Evolutionary conservation across 2,797 vertebrate species (phyloP).

Genomic region (Denticeps clupeoides): DNA sequence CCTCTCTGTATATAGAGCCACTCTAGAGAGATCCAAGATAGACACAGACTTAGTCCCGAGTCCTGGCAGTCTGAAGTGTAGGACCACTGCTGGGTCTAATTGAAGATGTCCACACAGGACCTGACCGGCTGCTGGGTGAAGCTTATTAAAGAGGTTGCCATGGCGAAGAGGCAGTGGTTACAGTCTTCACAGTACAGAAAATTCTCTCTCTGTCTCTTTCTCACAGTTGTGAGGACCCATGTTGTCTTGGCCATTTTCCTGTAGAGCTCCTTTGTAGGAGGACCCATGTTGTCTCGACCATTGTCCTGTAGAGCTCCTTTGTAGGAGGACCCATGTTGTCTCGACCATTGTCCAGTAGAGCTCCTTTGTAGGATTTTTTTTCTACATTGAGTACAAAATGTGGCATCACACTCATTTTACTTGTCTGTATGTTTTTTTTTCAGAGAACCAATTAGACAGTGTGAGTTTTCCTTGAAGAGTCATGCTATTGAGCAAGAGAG

Average conservation of each 20-base stretch:
- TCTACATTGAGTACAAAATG: too few relatives aligned
- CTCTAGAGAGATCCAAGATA: too few relatives aligned
- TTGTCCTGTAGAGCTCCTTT: neutral
- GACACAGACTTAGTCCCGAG: neutral
- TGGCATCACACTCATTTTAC: neutral
- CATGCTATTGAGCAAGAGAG: too few relatives aligned
- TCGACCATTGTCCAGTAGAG: neutral
- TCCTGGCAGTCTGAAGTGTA: neutral
- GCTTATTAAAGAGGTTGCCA: conserved; percentile 9
- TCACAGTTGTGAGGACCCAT: conserved; percentile 1
- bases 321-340: conserved; percentile 1
- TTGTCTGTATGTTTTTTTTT: conserved; percentile 7
- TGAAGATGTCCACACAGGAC: neutral
- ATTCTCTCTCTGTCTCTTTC: neutral
- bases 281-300: conserved; percentile 4
- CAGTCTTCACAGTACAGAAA: neutral
- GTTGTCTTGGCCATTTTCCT: neutral
- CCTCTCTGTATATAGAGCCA: neutral
- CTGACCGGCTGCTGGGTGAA: conserved; percentile 6
- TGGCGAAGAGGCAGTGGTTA: conserved; percentile 6
- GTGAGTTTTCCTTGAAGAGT: neutral
- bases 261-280: neutral
- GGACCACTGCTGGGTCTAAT: neutral
- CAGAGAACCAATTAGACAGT: conserved; percentile 15
- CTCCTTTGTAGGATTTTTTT: neutral